These are phyloP conservation scores for Andrena cerasifolii DNA, from an alignment of 1,140 invertebrate species.

Conservation along the genomic window DNA sequence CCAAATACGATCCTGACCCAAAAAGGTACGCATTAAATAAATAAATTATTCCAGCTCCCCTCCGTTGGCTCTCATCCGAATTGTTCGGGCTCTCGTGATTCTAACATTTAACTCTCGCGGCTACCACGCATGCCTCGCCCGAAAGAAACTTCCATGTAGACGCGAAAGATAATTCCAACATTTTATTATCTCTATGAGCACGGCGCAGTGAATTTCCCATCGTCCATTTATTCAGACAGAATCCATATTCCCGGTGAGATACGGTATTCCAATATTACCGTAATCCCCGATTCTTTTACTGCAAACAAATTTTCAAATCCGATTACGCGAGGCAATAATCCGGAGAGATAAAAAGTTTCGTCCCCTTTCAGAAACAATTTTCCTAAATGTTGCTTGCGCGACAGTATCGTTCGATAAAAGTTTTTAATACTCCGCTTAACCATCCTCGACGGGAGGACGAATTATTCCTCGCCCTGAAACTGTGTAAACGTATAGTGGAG, in stretches of 20 bases:
- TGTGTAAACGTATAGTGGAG: conserved; percentile 15
- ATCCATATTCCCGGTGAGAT: conserved; percentile 36
- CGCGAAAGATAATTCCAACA: conserved; percentile 31
- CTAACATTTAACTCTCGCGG: conserved; percentile 65
- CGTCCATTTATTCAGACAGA: conserved; percentile 22
- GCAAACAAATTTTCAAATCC: background rate
- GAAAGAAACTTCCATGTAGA: conserved; percentile 14
- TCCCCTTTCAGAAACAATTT: background rate
- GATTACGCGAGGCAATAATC: background rate
- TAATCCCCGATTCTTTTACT: background rate
- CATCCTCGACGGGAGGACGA: background rate
- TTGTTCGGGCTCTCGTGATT: conserved; percentile 70
- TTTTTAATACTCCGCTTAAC: background rate
- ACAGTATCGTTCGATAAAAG: background rate
- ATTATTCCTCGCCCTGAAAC: background rate
- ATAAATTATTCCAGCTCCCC: conserved; percentile 77
- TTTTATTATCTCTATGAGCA: conserved; percentile 26
- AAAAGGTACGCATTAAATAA: conserved; percentile 80
- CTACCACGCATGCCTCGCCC: conserved; percentile 68
- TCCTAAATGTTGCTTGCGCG: background rate
- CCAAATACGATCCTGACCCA: conserved; percentile 77
- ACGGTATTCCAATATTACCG: conserved; percentile 1
- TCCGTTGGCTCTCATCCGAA: conserved; percentile 78
- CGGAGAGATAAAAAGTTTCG: background rate
- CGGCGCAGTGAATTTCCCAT: conserved; percentile 22